Conservation (phyloP, 1,140 invertebrate species). For the Diachasmimorpha longicaudata region DNA sequence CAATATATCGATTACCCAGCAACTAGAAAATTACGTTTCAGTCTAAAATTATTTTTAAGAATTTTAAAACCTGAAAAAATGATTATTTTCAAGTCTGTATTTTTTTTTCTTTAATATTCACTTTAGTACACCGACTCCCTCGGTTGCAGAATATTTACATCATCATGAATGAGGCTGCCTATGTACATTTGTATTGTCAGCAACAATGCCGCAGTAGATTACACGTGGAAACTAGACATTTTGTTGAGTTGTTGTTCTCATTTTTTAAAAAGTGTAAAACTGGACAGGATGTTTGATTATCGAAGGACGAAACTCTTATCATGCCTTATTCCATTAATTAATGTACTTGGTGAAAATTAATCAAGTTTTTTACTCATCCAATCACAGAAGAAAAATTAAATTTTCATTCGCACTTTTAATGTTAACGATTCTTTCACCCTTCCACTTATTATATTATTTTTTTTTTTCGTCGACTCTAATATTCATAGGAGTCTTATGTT, state of each 20-base stretch:
- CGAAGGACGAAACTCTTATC: slow-evolving; percentile 15
- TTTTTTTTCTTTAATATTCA: not conserved
- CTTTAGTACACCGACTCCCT: not conserved
- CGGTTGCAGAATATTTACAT: not conserved
- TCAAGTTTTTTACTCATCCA: not conserved
- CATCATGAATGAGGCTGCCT: slow-evolving; percentile 26
- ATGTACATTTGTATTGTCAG: slow-evolving; percentile 16
- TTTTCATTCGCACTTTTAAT: not conserved
- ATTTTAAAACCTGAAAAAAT: not conserved
- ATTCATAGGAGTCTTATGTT: too few species aligned
- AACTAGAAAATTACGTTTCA: not conserved
- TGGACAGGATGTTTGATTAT: slow-evolving; percentile 20
- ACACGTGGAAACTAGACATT: not conserved
- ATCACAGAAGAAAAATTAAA: not conserved
- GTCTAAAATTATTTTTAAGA: not conserved
- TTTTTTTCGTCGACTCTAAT: too few species aligned
- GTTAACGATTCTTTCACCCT: too few species aligned
- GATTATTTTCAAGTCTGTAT: not conserved
- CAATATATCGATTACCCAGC: not conserved
- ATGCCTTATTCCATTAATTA: not conserved
- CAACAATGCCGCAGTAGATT: not conserved
- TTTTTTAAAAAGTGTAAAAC: slow-evolving; percentile 10
- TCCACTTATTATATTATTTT: too few species aligned
- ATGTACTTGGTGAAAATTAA: not conserved
- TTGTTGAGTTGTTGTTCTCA: not conserved